Conservation (phyloP, 2,888 invertebrate genomes). For the Limnephilus rhombicus region DNA sequence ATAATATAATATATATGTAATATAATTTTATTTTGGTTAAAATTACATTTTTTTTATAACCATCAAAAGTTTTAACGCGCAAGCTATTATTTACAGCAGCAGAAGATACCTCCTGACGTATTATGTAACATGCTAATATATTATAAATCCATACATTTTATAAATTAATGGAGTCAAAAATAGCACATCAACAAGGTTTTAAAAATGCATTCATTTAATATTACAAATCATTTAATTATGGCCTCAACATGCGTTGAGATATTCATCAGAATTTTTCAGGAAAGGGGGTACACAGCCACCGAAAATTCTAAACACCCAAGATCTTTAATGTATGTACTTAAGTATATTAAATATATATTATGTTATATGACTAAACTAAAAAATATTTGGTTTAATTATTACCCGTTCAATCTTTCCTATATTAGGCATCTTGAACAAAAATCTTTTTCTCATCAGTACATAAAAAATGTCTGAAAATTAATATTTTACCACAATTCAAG, state of each 20-base stretch:
- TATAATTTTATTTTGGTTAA: background rate
- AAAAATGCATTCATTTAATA: background rate
- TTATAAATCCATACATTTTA: background rate
- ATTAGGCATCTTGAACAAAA: conserved; percentile 4
- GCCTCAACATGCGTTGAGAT: background rate
- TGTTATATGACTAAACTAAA: background rate
- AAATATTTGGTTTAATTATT: conserved; percentile 7
- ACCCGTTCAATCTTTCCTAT: background rate
- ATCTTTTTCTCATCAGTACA: background rate
- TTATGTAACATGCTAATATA: background rate
- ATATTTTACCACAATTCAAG: background rate
- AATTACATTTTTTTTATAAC: background rate
- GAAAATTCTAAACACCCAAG: conserved; percentile 29
- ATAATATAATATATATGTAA: background rate
- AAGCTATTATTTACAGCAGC: background rate
- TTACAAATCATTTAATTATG: background rate
- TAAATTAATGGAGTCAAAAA: background rate
- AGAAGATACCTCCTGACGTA: background rate
- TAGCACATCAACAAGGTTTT: background rate
- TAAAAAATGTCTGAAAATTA: background rate
- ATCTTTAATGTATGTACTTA: background rate
- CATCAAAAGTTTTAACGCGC: background rate
- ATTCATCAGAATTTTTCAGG: background rate
- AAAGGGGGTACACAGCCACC: conserved; percentile 6
- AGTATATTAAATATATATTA: background rate